Evolutionary conservation across 2,797 vertebrate genomes (phyloP), one percentile per base, ranked within the genome.

Genomic region (Pangasius krempfi): DNA sequence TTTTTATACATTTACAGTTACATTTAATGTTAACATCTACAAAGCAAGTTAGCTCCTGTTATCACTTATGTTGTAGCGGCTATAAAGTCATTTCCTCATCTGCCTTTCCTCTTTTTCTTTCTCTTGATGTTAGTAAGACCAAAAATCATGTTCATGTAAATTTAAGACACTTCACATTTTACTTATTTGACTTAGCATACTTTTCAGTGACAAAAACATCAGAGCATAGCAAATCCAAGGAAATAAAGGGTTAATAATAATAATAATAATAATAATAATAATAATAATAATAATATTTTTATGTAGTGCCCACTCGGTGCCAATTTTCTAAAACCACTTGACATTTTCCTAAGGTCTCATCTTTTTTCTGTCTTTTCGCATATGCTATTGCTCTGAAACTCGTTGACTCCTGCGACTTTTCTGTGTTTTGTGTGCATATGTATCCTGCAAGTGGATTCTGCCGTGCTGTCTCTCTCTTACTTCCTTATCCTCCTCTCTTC

Each of bases 361-460:
- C 25, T 30, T 79, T 79, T 52, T 14, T 78, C 47, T 52, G 75
- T 44, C 72, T 44, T 22, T 25, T 73, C 20, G 3, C 73, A n/a
- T 2, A 76, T 50, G 73, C 25, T n/a, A 16, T 52, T 50, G 73
- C 73, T 47, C 18, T 12, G 52, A 80, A 37, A 58, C 52, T 37
- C 8, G 9, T 5, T 13, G n/a, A 81, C 25, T 18, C 80, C 37
- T 64, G 56, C 12, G 37, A 62, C 58, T 64, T 37, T 3, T 47
- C 58, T 3, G 12, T 50, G 5, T 20, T 47, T 37, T 20, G 52
- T 80, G 10, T 73, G 18, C 40, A 50, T 62, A 44, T 72, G 47
- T 47, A 18, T 83, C 12, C 22, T 78, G 22, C 73, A 52, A 78
- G 47, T 88, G 18, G 66, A 50, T 85, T 78, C 60, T 88, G 58